Evolutionary conservation across 1,140 invertebrate species (phyloP).

Genomic region (Zaprionus vittiger): DNA sequence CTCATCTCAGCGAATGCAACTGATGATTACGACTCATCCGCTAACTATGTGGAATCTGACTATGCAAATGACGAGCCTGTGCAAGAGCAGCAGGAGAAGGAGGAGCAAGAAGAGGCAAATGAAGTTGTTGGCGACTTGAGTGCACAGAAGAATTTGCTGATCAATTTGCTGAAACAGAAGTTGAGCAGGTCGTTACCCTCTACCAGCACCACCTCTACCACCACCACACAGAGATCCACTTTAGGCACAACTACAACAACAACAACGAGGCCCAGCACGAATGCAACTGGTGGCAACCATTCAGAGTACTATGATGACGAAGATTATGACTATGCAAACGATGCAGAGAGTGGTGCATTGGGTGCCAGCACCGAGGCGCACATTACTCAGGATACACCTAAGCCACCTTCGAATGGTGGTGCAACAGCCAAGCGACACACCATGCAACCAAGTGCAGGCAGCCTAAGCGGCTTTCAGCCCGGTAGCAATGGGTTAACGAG

Average conservation of each 20-base stretch:
- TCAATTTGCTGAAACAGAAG: slow-evolving; percentile 40
- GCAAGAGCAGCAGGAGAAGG: neutral
- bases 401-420: slow-evolving; percentile 7
- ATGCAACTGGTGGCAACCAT: slow-evolving; percentile 9
- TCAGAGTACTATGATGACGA: slow-evolving; percentile 63
- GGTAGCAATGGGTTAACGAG: slow-evolving; percentile 61
- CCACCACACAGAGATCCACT: slow-evolving; percentile 1
- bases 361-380: slow-evolving; percentile 17
- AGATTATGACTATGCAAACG: slow-evolving; percentile 53
- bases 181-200: slow-evolving; percentile 8
- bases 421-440: slow-evolving; percentile 40
- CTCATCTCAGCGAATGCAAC: neutral
- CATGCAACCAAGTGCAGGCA: slow-evolving; percentile 5
- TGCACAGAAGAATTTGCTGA: slow-evolving; percentile 29
- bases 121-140: slow-evolving; percentile 35
- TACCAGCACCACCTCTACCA: slow-evolving; percentile 10
- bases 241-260: neutral
- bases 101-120: neutral
- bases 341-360: slow-evolving; percentile 4
- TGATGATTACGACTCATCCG: slow-evolving; percentile 40
- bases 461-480: slow-evolving; percentile 45
- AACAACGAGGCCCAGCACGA: neutral
- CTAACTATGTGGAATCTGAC: slow-evolving; percentile 48
- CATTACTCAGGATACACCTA: slow-evolving; percentile 61
- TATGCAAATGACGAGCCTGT: slow-evolving; percentile 61